Conservation (phyloP, 2,888 invertebrate genomes). For the Caenorhabditis becei region DNA sequence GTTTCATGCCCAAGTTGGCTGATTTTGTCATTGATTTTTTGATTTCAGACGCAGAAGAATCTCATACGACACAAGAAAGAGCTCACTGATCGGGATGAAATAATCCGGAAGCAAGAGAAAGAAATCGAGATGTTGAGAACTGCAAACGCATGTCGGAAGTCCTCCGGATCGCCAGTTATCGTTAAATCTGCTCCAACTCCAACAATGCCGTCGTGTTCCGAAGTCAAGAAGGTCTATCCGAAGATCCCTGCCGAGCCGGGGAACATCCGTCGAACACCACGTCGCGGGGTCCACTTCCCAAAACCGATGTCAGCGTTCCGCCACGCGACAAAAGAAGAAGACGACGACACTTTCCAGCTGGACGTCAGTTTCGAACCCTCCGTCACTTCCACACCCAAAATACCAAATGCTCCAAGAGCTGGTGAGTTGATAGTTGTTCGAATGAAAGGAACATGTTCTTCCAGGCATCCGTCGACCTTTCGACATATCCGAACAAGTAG, state of each 20-base stretch:
- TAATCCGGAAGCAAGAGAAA: conserved; percentile 15
- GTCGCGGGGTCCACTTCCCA: background rate
- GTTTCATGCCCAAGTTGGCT: conserved; percentile 4
- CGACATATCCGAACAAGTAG: background rate
- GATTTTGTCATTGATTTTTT: background rate
- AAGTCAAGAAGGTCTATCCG: conserved; percentile 34
- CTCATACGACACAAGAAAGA: conserved; percentile 10
- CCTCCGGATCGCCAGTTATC: background rate
- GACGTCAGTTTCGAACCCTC: conserved; percentile 45
- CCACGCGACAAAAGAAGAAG: conserved; percentile 21
- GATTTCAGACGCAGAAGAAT: conserved; percentile 25
- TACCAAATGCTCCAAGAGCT: background rate
- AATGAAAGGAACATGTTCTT: background rate
- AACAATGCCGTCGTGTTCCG: background rate
- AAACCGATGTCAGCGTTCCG: conserved; percentile 42
- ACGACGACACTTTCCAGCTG: conserved; percentile 53
- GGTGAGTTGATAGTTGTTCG: conserved; percentile 1
- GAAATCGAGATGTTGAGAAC: conserved; percentile 46
- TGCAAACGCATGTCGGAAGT: conserved; percentile 11
- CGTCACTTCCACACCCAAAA: conserved; percentile 51
- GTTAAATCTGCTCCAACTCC: background rate
- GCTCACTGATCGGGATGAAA: background rate
- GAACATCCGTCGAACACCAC: conserved; percentile 27
- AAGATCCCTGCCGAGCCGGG: conserved; percentile 14
- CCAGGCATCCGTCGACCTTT: conserved; percentile 37